Conservation (phyloP, 2,113 vertebrate species). For the Ginglymostoma cirratum region DNA sequence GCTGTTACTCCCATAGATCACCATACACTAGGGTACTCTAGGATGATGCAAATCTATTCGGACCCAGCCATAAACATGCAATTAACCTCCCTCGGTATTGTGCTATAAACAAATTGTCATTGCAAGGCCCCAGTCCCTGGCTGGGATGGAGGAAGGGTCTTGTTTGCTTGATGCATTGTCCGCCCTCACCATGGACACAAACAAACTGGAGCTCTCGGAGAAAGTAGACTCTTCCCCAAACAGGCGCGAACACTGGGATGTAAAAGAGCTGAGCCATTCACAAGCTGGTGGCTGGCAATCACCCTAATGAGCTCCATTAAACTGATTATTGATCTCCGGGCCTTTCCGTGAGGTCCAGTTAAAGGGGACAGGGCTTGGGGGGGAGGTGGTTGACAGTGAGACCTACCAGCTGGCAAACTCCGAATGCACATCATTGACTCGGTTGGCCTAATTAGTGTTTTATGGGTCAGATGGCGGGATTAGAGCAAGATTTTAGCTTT, state of each 20-base stretch:
- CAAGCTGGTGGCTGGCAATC: conserved; percentile 37
- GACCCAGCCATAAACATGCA: conserved; percentile 27
- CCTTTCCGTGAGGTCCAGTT: conserved; percentile 53
- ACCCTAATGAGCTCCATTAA: conserved; percentile 53
- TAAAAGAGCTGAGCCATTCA: conserved; percentile 35
- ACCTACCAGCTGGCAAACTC: conserved; percentile 57
- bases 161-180: conserved; percentile 38
- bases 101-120: conserved; percentile 14
- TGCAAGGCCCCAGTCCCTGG: background rate
- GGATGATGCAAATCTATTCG: background rate
- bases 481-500: background rate
- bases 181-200: background rate
- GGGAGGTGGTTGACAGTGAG: conserved; percentile 47
- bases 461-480: conserved; percentile 47
- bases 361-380: conserved; percentile 44
- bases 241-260: conserved; percentile 1
- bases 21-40: background rate
- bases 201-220: conserved; percentile 17
- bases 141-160: background rate
- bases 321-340: conserved; percentile 50
- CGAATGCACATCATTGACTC: conserved; percentile 54
- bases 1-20: background rate
- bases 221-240: conserved; percentile 14
- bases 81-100: background rate
- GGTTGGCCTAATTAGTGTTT: conserved; percentile 60